These are phyloP conservation scores for Eclectus roratus DNA, from an alignment of 2,113 vertebrate species.

Conservation along the genomic window DNA sequence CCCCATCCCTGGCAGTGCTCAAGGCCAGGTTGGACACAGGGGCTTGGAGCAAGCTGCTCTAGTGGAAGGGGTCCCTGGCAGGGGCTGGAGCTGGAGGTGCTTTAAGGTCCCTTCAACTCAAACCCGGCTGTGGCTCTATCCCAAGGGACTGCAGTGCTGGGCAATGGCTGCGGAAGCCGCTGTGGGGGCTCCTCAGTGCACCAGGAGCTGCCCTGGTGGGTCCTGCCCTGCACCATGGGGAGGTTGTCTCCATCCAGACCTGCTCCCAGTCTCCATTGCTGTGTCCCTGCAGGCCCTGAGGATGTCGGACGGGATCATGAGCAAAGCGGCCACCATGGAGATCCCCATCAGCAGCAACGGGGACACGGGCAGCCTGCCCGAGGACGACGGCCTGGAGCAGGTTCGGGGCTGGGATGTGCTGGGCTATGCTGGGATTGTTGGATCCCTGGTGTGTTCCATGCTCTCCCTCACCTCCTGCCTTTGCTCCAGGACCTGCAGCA, in stretches of 20 bases:
- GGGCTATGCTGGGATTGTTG: background rate
- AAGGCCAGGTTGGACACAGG: no score
- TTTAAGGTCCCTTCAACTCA: background rate
- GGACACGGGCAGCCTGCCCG: constrained; percentile 83
- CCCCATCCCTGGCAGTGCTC: no score
- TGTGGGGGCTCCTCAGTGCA: background rate
- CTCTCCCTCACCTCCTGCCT: background rate
- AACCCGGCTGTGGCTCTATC: background rate
- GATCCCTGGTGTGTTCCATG: background rate
- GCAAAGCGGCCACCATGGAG: constrained; percentile 97
- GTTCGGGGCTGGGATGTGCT: constrained; percentile 18
- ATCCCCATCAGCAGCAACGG: constrained; percentile 97
- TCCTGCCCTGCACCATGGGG: background rate
- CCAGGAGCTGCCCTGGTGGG: background rate
- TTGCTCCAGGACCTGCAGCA: constrained; percentile 90
- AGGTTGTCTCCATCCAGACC: background rate
- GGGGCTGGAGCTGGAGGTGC: background rate
- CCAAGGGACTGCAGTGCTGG: background rate
- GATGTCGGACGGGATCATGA: constrained; percentile 93
- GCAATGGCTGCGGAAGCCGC: background rate
- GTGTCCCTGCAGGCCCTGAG: constrained; percentile 57
- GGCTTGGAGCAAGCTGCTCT: background rate
- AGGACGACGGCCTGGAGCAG: constrained; percentile 94
- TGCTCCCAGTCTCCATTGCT: background rate
- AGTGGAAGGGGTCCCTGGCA: background rate